Conservation (phyloP, 2,888 invertebrate genomes). For the Platycheirus albimanus region DNA sequence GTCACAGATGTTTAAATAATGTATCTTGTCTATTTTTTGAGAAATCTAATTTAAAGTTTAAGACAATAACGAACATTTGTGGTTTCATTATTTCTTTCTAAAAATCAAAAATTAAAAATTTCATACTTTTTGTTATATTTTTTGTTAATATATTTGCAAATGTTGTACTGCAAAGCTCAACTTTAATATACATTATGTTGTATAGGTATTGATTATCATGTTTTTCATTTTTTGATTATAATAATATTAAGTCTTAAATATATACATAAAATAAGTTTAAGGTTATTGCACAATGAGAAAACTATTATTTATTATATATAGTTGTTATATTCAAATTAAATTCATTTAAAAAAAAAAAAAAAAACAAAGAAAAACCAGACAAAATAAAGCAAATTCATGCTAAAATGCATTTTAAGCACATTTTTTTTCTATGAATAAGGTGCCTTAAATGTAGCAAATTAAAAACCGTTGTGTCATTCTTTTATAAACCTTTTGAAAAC, state of each 20-base stretch:
- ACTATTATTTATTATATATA: too few relatives aligned
- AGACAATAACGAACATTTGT: background rate
- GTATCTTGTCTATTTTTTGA: slow-evolving; percentile 11
- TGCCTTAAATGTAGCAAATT: too few relatives aligned
- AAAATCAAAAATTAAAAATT: too few relatives aligned
- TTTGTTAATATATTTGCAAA: too few relatives aligned
- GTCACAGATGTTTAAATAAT: background rate
- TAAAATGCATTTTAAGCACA: slow-evolving; percentile 25
- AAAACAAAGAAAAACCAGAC: slow-evolving; percentile 12
- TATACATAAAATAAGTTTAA: slow-evolving; percentile 18
- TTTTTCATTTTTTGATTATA: background rate
- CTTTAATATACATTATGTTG: slow-evolving; percentile 7
- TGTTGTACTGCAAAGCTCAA: slow-evolving; percentile 18
- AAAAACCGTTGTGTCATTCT: too few relatives aligned
- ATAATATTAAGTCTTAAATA: too few relatives aligned
- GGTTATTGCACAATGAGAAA: slow-evolving; percentile 20
- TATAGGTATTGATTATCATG: slow-evolving; percentile 13
- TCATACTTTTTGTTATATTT: too few relatives aligned
- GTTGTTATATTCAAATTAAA: too few relatives aligned
- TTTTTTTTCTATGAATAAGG: too few relatives aligned
- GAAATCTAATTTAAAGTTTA: background rate
- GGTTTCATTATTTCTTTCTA: background rate
- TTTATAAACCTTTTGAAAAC: too few relatives aligned
- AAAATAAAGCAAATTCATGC: background rate
- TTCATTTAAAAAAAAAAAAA: slow-evolving; percentile 12